Evolutionary conservation across 2,113 vertebrate species (phyloP), one percentile per base, ranked within the genome.

Genomic region (Solea senegalensis): DNA sequence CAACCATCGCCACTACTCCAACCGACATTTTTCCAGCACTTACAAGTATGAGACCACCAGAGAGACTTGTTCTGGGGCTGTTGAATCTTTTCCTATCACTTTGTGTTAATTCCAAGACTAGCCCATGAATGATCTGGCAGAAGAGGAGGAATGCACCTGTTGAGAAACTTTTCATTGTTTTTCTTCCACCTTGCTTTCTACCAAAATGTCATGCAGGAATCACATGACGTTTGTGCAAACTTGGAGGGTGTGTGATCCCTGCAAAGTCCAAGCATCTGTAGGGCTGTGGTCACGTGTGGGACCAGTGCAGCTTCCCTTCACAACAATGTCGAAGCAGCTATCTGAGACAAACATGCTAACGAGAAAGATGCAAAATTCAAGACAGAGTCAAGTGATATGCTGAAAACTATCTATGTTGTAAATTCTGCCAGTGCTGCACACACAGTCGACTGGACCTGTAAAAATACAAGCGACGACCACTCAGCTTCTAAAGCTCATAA

Each of bases 21-120:
- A 14, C 27, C 13, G 13, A 45, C 54, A 44, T 21, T 63, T 65
- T 72, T 61, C 69, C 76, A 68, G 41, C 44, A 12, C 15, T 65
- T 58, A 68, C 16, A 62, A 58, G 45, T 54, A 60, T 13, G 59
- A 64, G 76, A 82, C 72, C 73, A 50, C 72, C 61, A 56, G 59
- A 72, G 77, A 68, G 68, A 82, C 21, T 21, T 21, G 21, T 21
- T 21, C 21, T 21, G 21, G 72, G 62, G 45, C 72, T 21, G 21
- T 21, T 64, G 65, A 45, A 65, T 78, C 48, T 76, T 66, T 55
- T 72, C 54, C 56, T 49, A 44, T 44, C 46, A 16, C 26, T 66
- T 48, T n/a, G 27, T 51, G 27, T 51, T 39, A 69, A 41, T 21
- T 21, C 21, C 45, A 54, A 52, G 70, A 61, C 21, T 58, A 57